Base-by-base conservation (phyloP, 2,888 invertebrate species). In the Calliscelio sp. region DNA sequence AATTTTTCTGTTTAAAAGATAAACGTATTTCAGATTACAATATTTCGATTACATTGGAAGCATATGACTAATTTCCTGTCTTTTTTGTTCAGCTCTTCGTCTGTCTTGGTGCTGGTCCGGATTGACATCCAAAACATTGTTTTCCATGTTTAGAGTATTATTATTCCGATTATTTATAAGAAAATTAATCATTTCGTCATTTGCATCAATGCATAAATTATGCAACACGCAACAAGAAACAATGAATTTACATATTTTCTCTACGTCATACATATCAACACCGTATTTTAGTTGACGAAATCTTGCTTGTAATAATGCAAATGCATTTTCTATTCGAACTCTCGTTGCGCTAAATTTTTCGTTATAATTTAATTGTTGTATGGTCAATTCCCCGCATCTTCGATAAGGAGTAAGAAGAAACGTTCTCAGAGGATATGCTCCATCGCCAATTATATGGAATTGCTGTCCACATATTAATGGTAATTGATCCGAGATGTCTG, bases 361-460 rank as follows among this genome's bases (percentile, higher is more conserved):
- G 20, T 65, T 65, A 18, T 22, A 65, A n/a, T 44, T 4, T 2
- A 16, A 18, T 8, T 65, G 10, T 28, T 22, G 3, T 22, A 25
- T 22, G 20, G 28, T 66, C 16, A 44, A 35, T 11, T 49, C 4
- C 0, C 65, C 44, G 16, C n/a, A 14, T 20, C 22, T 18, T 49
- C n/a, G 24, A 25, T 46, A 63, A 5, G 63, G 63, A 6, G 46
- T 44, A 16, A 63, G 6, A 20, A 63, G n/a, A 14, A 28, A 25
- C 6, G 24, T 28, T n/a, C 25, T 22, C 5, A 63, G 24, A 18
- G 63, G 63, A 25, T 63, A 63, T 14, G 63, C 63, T 16, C 46
- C 63, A 46, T 63, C 63, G 16, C 44, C 63, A 14, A 63, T 8
- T n/a, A 66, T 49, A 49, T 66, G 65, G n/a, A 18, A 65, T 20